phyloP scores from a whole-genome alignment of 2,113 vertebrate genomes.

The Lota lota region DNA sequence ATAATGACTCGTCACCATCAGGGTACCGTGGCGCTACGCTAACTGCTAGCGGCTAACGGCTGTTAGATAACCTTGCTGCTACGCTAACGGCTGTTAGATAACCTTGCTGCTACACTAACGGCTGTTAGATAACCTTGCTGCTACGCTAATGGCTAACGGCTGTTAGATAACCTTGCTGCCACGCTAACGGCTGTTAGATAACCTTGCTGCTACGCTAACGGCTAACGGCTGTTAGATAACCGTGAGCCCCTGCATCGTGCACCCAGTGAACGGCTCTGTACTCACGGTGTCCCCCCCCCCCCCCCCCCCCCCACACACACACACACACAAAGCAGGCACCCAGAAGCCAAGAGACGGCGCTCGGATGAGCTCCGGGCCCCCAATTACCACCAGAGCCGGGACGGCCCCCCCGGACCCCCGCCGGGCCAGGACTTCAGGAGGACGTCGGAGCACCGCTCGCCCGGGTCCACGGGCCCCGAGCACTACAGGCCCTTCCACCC shows the following conservation, averaged over 20 bases:
- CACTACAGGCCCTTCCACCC: slow-evolving; percentile 89
- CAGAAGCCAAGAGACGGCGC: slow-evolving; percentile 88
- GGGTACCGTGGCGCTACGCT: too few relatives aligned
- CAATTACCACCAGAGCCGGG: slow-evolving; percentile 79
- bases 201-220: too few relatives aligned
- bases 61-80: neutral
- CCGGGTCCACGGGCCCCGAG: slow-evolving; percentile 80
- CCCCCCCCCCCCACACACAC: neutral
- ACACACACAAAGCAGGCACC: slow-evolving; percentile 73
- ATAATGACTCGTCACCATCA: too few relatives aligned
- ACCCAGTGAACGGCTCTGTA: neutral
- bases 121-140: neutral
- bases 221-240: neutral
- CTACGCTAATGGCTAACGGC: too few relatives aligned
- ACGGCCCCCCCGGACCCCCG: slow-evolving; percentile 62
- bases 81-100: neutral
- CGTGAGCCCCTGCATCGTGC: neutral
- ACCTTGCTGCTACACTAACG: neutral
- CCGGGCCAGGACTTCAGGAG: slow-evolving; percentile 84
- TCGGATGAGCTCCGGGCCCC: slow-evolving; percentile 87
- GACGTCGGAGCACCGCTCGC: slow-evolving; percentile 84
- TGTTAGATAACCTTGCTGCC: neutral
- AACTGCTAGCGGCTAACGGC: too few relatives aligned
- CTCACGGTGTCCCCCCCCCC: neutral
- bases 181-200: neutral